Evolutionary conservation across 2,888 invertebrate species (phyloP), one percentile per base, ranked within the genome.

Genomic region (Brassicogethes aeneus): DNA sequence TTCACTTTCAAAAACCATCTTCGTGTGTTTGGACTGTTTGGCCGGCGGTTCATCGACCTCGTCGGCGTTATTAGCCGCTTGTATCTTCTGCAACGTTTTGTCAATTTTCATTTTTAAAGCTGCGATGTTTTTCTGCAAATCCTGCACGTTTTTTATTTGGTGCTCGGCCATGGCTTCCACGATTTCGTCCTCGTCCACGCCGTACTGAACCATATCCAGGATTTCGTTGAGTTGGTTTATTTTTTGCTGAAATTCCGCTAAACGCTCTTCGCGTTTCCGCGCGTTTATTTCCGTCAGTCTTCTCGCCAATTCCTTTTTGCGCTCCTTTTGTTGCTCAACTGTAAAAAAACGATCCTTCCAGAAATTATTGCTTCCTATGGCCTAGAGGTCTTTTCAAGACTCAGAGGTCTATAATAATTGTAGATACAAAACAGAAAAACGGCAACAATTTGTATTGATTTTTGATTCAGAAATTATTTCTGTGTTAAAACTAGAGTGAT

Each of bases 211-310:
- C 54, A 83, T 69, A 52, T 84, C 88, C 65, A 88, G 82, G 43
- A 91, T 75, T 34, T 81, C 77, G 36, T 83, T 68, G 17, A 93
- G 66, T 52, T 86, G 82, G 56, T 80, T 80, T 29, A 94, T 64
- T 59, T 86, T 86, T 51, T 91, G 87, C 60, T 93, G 91, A 59
- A 94, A 93, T 60, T 89, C 89, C 2, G 83, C 84, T 16, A 94
- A 70, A 60, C 87, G 81, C 62, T 93, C 92, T 57, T 88, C 86
- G 48, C 93, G 72, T 61, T 91, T 87, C 37, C 88, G 77, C 1
- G 90, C 89, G 64, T 93, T 93, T 38, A 93, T 87, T 69, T 94
- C 93, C 36, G 89, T 78, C 39, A 94, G 70, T 15, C 93, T 74
- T 32, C 82, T 73, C 0, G 92, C 89, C 61, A 93, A 75, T 63